These are phyloP conservation scores for Falco novaeseelandiae DNA, from an alignment of 2,797 vertebrate genomes.

Conservation along the genomic window DNA sequence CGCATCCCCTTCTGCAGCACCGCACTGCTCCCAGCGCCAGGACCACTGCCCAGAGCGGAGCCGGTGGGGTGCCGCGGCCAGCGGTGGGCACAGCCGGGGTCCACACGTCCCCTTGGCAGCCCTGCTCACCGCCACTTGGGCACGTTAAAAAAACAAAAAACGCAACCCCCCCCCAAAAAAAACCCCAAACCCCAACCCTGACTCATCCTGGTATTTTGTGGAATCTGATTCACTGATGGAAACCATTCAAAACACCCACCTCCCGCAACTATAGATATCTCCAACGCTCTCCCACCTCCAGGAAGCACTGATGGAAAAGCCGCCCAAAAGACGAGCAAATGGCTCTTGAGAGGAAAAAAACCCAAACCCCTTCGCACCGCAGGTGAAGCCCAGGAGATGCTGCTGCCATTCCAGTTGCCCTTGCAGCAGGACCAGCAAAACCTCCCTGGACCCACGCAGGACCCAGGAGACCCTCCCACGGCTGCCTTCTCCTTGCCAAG, in stretches of 20 bases:
- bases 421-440: accelerated
- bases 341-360: neutral
- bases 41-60: neutral
- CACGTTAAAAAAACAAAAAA: neutral
- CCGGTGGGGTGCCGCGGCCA: neutral
- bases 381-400: neutral
- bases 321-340: slow-evolving; percentile 48
- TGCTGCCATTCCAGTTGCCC: neutral
- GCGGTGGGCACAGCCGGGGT: neutral
- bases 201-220: neutral
- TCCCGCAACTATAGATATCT: slow-evolving; percentile 13
- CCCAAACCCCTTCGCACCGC: neutral
- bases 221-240: slow-evolving; percentile 59
- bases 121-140: neutral
- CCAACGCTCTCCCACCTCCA: slow-evolving; percentile 40
- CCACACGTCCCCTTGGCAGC: accelerated
- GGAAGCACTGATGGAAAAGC: slow-evolving; percentile 44
- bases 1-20: neutral
- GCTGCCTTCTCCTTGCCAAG: neutral
- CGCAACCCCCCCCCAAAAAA: neutral
- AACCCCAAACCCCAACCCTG: neutral
- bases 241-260: slow-evolving; percentile 52
- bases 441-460: accelerated
- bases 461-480: neutral
- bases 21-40: neutral